A percentile compares a stretch with the other conserved stretches of the same genome.
phyloP scores from a whole-genome alignment of 2,797 vertebrate species.

The Hephaestus fuliginosus region DNA sequence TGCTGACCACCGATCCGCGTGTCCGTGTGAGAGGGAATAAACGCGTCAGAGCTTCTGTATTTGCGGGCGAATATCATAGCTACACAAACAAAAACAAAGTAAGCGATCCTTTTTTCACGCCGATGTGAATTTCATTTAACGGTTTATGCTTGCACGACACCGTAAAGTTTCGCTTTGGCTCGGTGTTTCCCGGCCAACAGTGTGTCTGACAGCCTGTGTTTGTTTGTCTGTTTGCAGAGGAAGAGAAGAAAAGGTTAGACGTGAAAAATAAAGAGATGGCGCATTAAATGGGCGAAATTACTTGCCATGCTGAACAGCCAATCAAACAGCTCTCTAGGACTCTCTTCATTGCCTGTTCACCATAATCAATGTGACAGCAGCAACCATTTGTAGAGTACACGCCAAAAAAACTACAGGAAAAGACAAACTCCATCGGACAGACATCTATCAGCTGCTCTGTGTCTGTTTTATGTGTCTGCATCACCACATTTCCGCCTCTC shows the following conservation, averaged over 20 bases:
- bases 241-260: neutral
- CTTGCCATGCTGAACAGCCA: neutral
- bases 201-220: neutral
- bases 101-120: neutral
- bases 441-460: neutral
- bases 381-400: neutral
- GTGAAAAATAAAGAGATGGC: neutral
- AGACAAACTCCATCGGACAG: neutral
- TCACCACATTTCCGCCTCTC: neutral
- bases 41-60: neutral
- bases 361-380: neutral
- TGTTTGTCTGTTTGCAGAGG: neutral
- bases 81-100: neutral
- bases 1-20: neutral
- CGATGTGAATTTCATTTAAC: neutral
- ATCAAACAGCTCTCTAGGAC: neutral
- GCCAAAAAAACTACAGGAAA: neutral
- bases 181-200: neutral
- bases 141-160: neutral
- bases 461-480: conserved; percentile 10
- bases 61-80: neutral
- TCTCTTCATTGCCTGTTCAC: neutral
- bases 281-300: conserved; percentile 8
- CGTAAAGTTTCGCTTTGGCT: neutral
- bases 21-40: neutral